phyloP scores from a whole-genome alignment of 2,797 vertebrate genomes.

The Malacoraja senta region DNA sequence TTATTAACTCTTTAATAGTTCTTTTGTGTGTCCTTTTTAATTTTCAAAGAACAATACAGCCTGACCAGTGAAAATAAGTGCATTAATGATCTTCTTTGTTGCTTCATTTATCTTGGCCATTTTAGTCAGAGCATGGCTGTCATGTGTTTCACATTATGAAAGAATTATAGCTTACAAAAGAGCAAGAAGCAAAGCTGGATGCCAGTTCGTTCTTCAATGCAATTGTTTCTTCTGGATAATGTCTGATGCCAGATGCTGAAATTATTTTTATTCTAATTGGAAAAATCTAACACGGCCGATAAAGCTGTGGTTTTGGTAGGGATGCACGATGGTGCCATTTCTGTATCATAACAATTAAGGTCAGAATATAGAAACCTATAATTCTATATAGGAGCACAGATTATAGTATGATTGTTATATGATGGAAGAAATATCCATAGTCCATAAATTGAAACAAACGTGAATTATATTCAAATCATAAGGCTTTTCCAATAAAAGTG shows the following conservation, averaged over 20 bases:
- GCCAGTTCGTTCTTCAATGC: background rate
- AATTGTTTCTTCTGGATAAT: conserved; percentile 17
- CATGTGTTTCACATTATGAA: background rate
- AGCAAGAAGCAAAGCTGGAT: background rate
- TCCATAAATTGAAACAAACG: too few species aligned
- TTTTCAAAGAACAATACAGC: background rate
- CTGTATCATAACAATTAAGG: background rate
- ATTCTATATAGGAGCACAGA: background rate
- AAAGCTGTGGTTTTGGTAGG: background rate
- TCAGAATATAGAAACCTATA: background rate
- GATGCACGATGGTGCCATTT: too few species aligned
- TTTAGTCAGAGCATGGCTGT: background rate
- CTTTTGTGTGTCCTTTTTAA: background rate
- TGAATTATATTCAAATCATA: background rate
- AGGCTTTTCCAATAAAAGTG: background rate
- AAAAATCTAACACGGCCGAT: background rate
- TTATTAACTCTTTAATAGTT: background rate
- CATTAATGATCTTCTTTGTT: background rate
- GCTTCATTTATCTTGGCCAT: background rate
- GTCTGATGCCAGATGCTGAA: background rate
- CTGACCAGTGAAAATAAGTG: background rate
- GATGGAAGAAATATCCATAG: background rate
- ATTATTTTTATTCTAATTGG: background rate
- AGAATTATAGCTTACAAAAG: background rate
- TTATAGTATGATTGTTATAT: background rate